phyloP scores from a whole-genome alignment of 1,140 invertebrate species.

The Nasonia giraulti region DNA sequence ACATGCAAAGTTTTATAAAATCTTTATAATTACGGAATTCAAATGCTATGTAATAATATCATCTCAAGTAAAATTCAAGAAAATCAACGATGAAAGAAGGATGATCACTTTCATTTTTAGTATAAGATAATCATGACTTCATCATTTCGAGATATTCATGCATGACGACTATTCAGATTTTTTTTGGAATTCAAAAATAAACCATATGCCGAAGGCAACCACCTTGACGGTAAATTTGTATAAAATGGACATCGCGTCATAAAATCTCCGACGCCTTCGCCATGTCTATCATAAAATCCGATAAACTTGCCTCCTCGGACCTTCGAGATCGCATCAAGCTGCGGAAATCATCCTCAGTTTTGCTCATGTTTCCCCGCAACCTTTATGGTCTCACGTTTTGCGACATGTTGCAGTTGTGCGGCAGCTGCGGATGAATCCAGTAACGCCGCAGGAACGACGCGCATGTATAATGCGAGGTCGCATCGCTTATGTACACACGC shows the following conservation, averaged over 20 bases:
- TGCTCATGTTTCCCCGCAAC: not conserved
- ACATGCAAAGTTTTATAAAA: no score
- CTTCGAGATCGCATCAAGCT: not conserved
- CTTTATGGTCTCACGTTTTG: conserved; percentile 38
- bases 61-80: no score
- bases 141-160: no score
- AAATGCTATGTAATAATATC: no score
- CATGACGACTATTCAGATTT: no score
- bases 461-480: not conserved
- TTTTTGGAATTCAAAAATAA: no score
- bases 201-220: not conserved
- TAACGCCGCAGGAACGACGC: conserved; percentile 33
- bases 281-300: not conserved
- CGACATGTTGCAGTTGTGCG: conserved; percentile 52
- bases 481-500: not conserved
- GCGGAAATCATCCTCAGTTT: not conserved
- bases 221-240: not conserved
- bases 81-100: no score
- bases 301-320: conserved; percentile 4
- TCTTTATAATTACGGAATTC: no score
- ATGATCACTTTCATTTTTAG: no score
- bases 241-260: not conserved
- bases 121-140: no score
- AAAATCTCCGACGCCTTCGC: not conserved
- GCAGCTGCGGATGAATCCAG: conserved; percentile 40